Percentiles rank a stretch among this genome's conserved stretches.
phyloP scores from a whole-genome alignment of 2,113 vertebrate species.

The Myiagra hebetior region DNA sequence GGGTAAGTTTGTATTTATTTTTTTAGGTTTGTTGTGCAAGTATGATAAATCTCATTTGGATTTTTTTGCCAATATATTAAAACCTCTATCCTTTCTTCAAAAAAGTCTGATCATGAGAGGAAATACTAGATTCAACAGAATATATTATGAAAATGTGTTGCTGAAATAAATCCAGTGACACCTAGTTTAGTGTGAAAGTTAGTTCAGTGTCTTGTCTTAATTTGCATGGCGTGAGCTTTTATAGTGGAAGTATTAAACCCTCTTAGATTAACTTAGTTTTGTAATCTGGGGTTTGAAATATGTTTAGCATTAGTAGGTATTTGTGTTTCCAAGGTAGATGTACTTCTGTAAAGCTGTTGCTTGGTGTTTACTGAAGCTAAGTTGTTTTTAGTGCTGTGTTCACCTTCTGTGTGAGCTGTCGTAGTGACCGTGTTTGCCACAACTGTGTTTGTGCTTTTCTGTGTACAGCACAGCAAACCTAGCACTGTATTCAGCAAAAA shows the following conservation, averaged over 20 bases:
- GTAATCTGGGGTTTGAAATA: neutral
- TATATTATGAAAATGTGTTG: neutral
- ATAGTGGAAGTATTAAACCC: neutral
- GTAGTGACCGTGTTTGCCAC: neutral
- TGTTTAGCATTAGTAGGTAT: neutral
- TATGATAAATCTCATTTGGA: neutral
- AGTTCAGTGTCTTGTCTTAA: neutral
- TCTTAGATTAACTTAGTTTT: neutral
- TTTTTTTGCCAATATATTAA: neutral
- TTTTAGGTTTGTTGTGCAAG: neutral
- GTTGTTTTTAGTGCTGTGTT: neutral
- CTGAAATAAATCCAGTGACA: neutral
- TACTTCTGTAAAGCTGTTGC: neutral
- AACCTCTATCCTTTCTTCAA: neutral
- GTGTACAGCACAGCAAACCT: neutral
- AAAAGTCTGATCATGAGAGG: neutral
- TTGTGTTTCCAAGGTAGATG: neutral
- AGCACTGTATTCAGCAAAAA: constrained; percentile 12
- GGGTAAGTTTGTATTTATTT: constrained; percentile 81
- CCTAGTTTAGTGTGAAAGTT: neutral
- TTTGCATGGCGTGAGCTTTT: neutral
- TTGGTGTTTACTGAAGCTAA: neutral
- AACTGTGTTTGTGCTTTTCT: neutral
- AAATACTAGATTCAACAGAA: neutral
- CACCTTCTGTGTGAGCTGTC: neutral